phyloP scores from a whole-genome alignment of 2,888 invertebrate species.

The Lamellibrachia satsuma region DNA sequence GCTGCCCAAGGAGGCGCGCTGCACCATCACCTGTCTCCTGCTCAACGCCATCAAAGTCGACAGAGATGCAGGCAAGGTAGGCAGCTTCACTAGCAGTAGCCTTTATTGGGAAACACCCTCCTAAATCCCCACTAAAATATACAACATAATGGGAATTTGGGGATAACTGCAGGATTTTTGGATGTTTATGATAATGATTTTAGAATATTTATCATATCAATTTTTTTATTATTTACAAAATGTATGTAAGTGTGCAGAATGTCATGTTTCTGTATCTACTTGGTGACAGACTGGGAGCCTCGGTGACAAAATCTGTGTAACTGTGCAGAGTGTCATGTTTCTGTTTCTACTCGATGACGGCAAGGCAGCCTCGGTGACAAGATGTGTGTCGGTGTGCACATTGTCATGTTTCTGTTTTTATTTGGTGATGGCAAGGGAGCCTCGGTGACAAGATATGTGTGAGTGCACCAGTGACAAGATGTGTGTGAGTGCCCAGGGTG shows the following conservation, averaged over 20 bases:
- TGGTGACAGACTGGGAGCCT: neutral
- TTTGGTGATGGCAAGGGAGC: neutral
- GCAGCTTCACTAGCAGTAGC: neutral
- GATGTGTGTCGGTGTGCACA: neutral
- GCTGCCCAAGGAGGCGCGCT: slow-evolving; percentile 54
- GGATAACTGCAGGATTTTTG: too few species aligned
- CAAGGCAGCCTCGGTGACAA: neutral
- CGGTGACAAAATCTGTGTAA: neutral
- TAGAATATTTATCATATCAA: too few species aligned
- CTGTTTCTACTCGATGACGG: neutral
- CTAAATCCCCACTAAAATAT: neutral
- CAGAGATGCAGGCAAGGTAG: slow-evolving; percentile 58
- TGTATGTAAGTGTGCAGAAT: slow-evolving; percentile 49
- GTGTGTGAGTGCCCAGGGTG: slow-evolving; percentile 25
- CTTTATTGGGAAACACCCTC: neutral
- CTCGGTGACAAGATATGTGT: neutral
- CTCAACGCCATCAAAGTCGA: slow-evolving; percentile 61
- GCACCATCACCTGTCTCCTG: slow-evolving; percentile 54
- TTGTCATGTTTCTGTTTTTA: neutral
- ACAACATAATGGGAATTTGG: too few species aligned
- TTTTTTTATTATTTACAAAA: neutral
- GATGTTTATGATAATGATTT: too few species aligned
- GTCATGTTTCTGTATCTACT: slow-evolving; percentile 25
- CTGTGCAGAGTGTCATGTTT: neutral
- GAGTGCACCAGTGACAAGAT: neutral